A percentile compares a stretch with the other conserved stretches of the same genome.
phyloP scores from a whole-genome alignment of 2,797 vertebrate species.

The Sebastes melanostomus region DNA sequence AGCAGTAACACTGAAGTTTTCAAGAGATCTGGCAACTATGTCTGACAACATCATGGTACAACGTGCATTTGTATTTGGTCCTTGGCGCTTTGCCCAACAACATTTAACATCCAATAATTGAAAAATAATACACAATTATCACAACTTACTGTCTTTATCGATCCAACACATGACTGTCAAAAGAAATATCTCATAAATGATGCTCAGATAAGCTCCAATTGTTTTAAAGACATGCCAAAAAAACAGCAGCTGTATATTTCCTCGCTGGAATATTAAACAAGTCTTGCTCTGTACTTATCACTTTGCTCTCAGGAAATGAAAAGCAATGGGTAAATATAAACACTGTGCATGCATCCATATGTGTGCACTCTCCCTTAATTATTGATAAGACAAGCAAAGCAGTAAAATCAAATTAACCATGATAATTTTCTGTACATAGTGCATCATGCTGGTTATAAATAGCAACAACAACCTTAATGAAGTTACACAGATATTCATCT shows the following conservation, averaged over 20 bases:
- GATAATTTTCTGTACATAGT: conserved; percentile 30
- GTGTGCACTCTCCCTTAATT: background rate
- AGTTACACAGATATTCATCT: conserved; percentile 34
- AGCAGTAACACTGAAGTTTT: background rate
- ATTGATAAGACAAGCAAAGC: conserved; percentile 29
- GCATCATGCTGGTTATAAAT: conserved; percentile 34
- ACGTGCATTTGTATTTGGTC: background rate
- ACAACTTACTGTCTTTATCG: background rate
- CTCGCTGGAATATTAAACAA: conserved; percentile 48
- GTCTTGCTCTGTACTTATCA: conserved; percentile 6
- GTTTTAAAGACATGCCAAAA: background rate
- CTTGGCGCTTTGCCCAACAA: background rate
- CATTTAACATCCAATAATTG: background rate
- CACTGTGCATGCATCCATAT: background rate
- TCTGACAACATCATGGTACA: background rate
- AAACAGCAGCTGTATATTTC: conserved; percentile 17
- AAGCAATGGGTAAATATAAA: conserved; percentile 53
- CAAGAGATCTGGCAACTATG: background rate
- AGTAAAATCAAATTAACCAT: conserved; percentile 55
- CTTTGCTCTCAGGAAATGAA: conserved; percentile 64
- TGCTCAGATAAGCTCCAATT: background rate
- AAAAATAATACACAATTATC: background rate
- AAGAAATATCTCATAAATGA: background rate
- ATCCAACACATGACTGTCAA: background rate
- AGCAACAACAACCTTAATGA: conserved; percentile 25